phyloP scores from a whole-genome alignment of 2,797 vertebrate genomes.

The Schizothorax lantsangensis region DNA sequence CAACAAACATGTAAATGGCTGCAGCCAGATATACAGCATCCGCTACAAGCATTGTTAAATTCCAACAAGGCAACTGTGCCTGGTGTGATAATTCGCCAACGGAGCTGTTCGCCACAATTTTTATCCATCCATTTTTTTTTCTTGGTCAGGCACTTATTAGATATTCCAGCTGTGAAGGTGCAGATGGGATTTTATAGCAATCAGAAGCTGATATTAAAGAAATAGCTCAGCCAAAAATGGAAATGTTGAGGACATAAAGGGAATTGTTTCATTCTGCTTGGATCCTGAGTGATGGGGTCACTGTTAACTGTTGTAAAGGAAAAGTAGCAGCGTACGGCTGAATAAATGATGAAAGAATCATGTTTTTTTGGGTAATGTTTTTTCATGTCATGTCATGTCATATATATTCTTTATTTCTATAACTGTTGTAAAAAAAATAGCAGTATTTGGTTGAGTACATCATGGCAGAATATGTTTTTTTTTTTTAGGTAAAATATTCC shows the following conservation, averaged over 20 bases:
- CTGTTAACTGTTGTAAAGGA: background rate
- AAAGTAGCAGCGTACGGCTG: background rate
- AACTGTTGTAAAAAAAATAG: background rate
- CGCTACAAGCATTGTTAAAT: conserved; percentile 31
- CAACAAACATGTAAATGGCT: conserved; percentile 58
- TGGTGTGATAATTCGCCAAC: conserved; percentile 50
- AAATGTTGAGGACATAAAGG: background rate
- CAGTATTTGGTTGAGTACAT: background rate
- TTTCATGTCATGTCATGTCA: background rate
- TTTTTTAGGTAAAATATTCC: background rate
- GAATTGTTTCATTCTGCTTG: background rate
- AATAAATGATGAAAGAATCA: background rate
- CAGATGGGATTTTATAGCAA: conserved; percentile 63
- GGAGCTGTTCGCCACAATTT: conserved; percentile 58
- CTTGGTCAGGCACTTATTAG: conserved; percentile 47
- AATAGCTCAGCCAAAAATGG: conserved; percentile 61
- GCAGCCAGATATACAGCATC: conserved; percentile 45
- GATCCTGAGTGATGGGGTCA: background rate
- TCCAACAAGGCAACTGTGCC: background rate
- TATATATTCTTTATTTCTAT: background rate
- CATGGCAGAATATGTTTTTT: background rate
- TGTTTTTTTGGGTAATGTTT: background rate
- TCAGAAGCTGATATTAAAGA: conserved; percentile 66
- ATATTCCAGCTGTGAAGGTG: conserved; percentile 62
- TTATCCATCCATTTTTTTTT: conserved; percentile 40